Base-by-base conservation (phyloP, 1,140 invertebrate species). In the Orius insidiosus region DNA sequence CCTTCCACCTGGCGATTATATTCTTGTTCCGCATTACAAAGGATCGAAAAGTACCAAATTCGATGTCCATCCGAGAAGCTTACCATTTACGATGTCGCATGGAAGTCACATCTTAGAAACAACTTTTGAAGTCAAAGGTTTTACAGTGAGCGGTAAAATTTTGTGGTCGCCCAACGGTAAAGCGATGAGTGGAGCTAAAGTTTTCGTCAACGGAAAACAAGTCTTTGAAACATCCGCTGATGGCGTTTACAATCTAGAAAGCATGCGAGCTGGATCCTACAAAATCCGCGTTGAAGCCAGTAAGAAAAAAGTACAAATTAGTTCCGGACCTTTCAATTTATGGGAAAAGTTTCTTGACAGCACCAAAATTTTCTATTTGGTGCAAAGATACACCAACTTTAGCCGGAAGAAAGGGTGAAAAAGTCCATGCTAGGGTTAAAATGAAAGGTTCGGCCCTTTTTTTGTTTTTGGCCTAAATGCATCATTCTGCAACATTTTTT, bases 101-200 rank as follows among this genome's bases (percentile, higher is more conserved):
- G n/a, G n/a, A n/a, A n/a, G n/a, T n/a, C n/a, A n/a, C n/a, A n/a
- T n/a, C n/a, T n/a, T n/a, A n/a, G n/a, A n/a, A n/a, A n/a, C n/a
- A n/a, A n/a, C n/a, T n/a, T 68, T 67, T 48, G 57, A 83, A 72
- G 76, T 89, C 15, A 80, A 80, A 48, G 89, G 89, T 1, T 95
- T 94, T 58, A 87, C 78, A 38, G 73, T 92, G 10, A 67, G 68
- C 49, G 89, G 90, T 0, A 62, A 68, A 44, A 76, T 93, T 1
- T 55, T 78, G 24, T 65, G 68, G 32, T 62, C 69, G 0, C 48
- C 60, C 1, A 68, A 71, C 38, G 80, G 79, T 0, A 62, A 63
- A 32, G 78, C 80, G 1, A 55, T 94, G 8, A 47, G 63, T 1
- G 72, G 71, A 37, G 87, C 78, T 0, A 71, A 71, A 45, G 71